Evolutionary conservation across 2,113 vertebrate genomes (phyloP).

Genomic region (Chloroceryle aenea): DNA sequence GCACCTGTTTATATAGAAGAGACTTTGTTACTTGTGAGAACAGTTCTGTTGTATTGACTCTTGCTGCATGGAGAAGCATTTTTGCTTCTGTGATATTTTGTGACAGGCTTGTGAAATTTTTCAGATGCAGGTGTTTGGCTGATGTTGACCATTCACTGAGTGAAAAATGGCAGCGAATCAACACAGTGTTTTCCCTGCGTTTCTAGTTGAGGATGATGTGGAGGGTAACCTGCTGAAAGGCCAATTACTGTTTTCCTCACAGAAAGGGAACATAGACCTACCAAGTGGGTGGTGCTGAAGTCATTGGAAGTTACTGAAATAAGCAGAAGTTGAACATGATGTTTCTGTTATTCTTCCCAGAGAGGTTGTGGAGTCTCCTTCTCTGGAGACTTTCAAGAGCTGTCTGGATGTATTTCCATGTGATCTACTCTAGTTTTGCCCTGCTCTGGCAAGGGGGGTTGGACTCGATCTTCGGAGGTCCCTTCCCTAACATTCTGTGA

Average conservation of each 20-base stretch:
- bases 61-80: neutral
- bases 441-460: too few relatives aligned
- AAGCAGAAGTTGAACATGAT: neutral
- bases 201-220: neutral
- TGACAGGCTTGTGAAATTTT: neutral
- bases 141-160: neutral
- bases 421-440: too few relatives aligned
- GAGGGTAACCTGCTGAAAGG: neutral
- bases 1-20: neutral
- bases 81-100: neutral
- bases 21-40: neutral
- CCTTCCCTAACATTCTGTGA: too few relatives aligned
- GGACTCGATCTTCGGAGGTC: too few relatives aligned
- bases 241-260: neutral
- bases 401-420: too few relatives aligned
- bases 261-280: neutral
- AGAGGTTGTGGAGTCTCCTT: too few relatives aligned
- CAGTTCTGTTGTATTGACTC: neutral
- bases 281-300: neutral
- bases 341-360: too few relatives aligned
- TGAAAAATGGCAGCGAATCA: neutral
- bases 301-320: neutral
- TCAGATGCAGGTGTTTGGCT: neutral
- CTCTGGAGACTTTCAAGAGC: too few relatives aligned
- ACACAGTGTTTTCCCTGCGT: neutral